Conservation (phyloP, 92 coral and sea anemone genomes). For the Parazoanthus atlanticus region DNA sequence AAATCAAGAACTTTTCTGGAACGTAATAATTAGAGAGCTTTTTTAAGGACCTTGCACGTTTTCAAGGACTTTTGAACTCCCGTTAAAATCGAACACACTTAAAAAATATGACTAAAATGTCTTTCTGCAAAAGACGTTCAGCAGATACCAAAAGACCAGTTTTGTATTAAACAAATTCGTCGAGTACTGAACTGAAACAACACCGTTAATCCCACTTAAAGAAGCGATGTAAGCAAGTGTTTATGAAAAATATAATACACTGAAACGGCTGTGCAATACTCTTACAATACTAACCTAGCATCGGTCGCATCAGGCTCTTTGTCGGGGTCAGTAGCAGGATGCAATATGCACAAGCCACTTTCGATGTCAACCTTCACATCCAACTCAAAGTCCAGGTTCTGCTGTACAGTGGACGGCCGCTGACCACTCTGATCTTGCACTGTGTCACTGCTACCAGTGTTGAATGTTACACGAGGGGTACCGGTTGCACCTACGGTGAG, state of each 20-base stretch:
- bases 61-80: not conserved
- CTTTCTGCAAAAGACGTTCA: no score
- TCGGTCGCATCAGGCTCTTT: conserved; percentile 73
- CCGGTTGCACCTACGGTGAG: conserved; percentile 1
- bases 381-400: conserved; percentile 91
- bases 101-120: no score
- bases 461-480: conserved; percentile 77
- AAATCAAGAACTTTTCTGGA: no score
- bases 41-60: not conserved
- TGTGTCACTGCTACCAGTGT: conserved; percentile 62
- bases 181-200: no score
- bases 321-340: conserved; percentile 71
- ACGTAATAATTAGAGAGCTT: not conserved
- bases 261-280: not conserved
- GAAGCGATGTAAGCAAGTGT: no score
- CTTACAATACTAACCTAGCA: conserved; percentile 60
- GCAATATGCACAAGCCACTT: conserved; percentile 94
- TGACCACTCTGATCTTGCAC: conserved; percentile 64
- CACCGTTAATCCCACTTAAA: no score
- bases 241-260: no score
- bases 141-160: no score
- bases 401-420: conserved; percentile 68
- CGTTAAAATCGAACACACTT: not conserved
- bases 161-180: no score
- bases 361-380: conserved; percentile 94